phyloP scores from a whole-genome alignment of 2,113 vertebrate genomes.

The Myocastor coypus region DNA sequence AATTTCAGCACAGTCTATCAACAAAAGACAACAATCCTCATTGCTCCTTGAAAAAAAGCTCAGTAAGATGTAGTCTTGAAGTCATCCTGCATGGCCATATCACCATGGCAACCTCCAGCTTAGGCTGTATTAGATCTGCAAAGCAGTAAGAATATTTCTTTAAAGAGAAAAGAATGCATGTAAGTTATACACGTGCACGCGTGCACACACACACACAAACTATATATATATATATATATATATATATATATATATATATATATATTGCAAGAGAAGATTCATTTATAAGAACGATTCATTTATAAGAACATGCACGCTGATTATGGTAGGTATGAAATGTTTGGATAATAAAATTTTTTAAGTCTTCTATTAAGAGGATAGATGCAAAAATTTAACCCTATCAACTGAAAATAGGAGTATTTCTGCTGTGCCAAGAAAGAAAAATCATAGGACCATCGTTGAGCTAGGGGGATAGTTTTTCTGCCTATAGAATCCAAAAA shows the following conservation, averaged over 20 bases:
- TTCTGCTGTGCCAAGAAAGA: not conserved
- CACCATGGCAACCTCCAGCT: slow-evolving; percentile 80
- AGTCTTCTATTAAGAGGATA: slow-evolving; percentile 6
- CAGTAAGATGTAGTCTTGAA: slow-evolving; percentile 65
- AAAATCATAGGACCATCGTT: not conserved
- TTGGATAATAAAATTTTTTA: slow-evolving; percentile 34
- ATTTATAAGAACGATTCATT: slow-evolving; percentile 42
- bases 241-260: not conserved
- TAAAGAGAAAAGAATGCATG: slow-evolving; percentile 63
- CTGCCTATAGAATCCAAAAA: not conserved
- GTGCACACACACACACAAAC: not conserved
- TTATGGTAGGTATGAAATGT: not conserved
- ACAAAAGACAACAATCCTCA: slow-evolving; percentile 47
- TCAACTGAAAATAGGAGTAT: not conserved
- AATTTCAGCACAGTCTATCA: slow-evolving; percentile 37
- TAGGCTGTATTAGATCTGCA: slow-evolving; percentile 55
- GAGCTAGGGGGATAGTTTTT: not conserved
- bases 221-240: not conserved
- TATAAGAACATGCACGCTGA: not conserved
- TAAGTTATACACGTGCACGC: slow-evolving; percentile 10
- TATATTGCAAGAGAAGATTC: not conserved
- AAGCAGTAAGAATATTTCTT: slow-evolving; percentile 65
- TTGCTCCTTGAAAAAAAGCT: slow-evolving; percentile 38
- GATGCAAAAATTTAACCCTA: slow-evolving; percentile 27
- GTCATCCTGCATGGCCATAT: slow-evolving; percentile 62